Conservation (phyloP, 2,888 invertebrate species). For the Dolichomitus sp. region DNA sequence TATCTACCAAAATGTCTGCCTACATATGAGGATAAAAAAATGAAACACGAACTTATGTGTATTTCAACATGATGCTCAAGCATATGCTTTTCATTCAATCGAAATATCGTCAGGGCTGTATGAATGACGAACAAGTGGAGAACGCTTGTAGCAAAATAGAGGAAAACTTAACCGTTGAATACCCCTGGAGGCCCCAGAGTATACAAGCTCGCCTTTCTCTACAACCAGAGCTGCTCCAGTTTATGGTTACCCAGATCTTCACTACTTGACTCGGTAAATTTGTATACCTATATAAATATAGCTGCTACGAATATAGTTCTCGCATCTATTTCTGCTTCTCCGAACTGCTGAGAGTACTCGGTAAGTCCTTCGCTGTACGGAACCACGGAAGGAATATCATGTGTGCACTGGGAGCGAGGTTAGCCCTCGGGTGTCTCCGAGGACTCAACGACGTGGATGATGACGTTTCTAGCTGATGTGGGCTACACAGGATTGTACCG, state of each 20-base stretch:
- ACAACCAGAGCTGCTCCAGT: constrained; percentile 36
- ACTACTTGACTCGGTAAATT: neutral
- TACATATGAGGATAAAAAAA: neutral
- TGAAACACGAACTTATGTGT: neutral
- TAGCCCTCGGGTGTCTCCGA: constrained; percentile 2
- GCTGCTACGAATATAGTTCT: neutral
- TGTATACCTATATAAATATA: neutral
- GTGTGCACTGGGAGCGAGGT: constrained; percentile 7
- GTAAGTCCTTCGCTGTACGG: neutral
- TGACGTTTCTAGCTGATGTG: constrained; percentile 17
- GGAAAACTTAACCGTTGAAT: constrained; percentile 14
- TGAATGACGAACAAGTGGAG: neutral
- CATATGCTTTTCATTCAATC: constrained; percentile 19
- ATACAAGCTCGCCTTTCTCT: constrained; percentile 7
- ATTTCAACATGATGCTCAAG: neutral
- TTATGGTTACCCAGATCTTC: constrained; percentile 18
- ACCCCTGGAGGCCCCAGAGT: constrained; percentile 7
- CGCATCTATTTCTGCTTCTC: constrained; percentile 4
- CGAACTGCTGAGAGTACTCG: constrained; percentile 2
- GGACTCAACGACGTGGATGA: neutral
- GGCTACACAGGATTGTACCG: neutral
- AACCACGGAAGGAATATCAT: constrained; percentile 12
- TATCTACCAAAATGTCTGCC: neutral
- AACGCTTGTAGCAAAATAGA: constrained; percentile 14
- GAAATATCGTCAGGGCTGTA: neutral